phyloP scores from a whole-genome alignment of 1,140 invertebrate genomes.

The Ceratosolen solmsi region DNA sequence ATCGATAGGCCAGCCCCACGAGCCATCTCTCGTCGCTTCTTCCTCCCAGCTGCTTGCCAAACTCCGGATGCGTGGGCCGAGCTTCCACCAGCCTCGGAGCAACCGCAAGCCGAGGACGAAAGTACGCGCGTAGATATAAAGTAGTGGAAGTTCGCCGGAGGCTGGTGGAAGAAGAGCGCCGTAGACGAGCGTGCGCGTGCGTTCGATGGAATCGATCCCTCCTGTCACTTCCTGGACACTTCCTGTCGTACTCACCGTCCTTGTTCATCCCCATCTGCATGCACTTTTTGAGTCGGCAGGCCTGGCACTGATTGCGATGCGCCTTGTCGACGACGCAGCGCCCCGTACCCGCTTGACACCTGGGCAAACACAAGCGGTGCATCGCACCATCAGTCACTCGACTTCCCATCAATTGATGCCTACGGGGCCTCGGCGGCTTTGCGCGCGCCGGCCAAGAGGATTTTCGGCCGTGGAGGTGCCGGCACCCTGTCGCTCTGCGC shows the following conservation, averaged over 20 bases:
- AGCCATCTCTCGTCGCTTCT: no score
- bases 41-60: no score
- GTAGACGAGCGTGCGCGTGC: not conserved
- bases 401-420: not conserved
- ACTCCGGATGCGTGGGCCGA: no score
- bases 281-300: slow-evolving; percentile 98
- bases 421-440: no score
- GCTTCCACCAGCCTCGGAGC: no score
- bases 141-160: no score
- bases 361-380: slow-evolving; percentile 65
- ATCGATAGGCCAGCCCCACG: no score
- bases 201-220: slow-evolving; percentile 1
- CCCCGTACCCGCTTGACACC: slow-evolving; percentile 97
- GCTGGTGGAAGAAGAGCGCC: no score
- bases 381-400: not conserved
- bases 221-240: no score
- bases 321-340: slow-evolving; percentile 98
- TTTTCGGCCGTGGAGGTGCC: no score
- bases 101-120: not conserved
- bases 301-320: slow-evolving; percentile 98
- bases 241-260: slow-evolving; percentile 88
- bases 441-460: no score
- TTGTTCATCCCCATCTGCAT: slow-evolving; percentile 99
- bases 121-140: not conserved
- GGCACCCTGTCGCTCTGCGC: no score